Base-by-base conservation (phyloP, 2,888 invertebrate genomes). In the Rhagonycha fulva region DNA sequence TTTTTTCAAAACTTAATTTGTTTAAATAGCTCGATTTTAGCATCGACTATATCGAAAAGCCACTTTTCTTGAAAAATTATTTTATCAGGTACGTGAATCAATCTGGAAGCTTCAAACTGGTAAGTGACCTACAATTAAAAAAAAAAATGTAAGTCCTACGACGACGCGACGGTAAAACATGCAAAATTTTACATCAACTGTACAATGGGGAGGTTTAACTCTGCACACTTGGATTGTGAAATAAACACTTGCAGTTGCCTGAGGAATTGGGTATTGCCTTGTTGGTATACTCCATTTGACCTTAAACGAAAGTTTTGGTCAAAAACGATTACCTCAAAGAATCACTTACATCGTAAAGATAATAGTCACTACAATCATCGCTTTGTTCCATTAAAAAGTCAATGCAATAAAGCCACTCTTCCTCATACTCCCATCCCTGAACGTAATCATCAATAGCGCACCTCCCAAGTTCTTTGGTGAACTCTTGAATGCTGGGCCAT, bases 271-370 rank as follows among this genome's bases (percentile, higher is more conserved):
- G 82, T 88, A 89, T 14, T 82, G 80, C 12, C 81, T 80, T 5
- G 88, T 88, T 12, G 89, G 89, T 32, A 88, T 84, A 78, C 88
- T 88, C 86, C 88, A 89, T 67, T 85, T 84, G 10, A 85, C 86
- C 84, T 88, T 79, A 71, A 85, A 87, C 19, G 24, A 24, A 61
- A 12, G 9, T 11, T 9, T 66, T 9, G 5, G 67, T 12, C 9
- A 12, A 67, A 62, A 4, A 19, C 19, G 62, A 9, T 5, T 1
- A 62, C 3, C 2, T 10, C 10, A 7, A 9, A 62, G 19, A 24
- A 30, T n/a, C 14, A 14, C 47, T 71, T 76, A 84, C 84, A 80
- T 85, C 83, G 73, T 84, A 85, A 24, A 81, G 75, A 74, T 84
- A 85, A 78, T 79, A 84, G 72, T 84, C 83, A 68, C 83, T 82